These are phyloP conservation scores for Cephus pygmeus DNA, from an alignment of 2,888 invertebrate genomes.

Conservation along the genomic window DNA sequence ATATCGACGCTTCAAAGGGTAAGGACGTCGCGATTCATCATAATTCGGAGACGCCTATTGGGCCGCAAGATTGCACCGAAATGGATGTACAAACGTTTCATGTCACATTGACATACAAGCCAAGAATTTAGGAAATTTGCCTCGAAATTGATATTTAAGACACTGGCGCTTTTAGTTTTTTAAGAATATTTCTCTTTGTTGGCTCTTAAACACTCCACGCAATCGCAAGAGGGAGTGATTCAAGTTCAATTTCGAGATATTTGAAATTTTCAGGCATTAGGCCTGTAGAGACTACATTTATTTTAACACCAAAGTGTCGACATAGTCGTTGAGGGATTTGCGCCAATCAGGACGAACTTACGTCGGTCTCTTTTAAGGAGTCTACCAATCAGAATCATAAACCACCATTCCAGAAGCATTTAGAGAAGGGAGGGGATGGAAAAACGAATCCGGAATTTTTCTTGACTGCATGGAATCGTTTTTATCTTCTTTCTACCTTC, in stretches of 20 bases:
- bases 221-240: not conserved
- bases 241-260: not conserved
- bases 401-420: not conserved
- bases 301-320: not conserved
- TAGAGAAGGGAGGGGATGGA: not conserved
- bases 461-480: not conserved
- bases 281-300: not conserved
- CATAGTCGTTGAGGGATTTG: not conserved
- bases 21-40: slow-evolving; percentile 36
- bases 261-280: not conserved
- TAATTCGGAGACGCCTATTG: slow-evolving; percentile 41
- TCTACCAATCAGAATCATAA: not conserved
- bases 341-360: not conserved
- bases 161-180: not conserved
- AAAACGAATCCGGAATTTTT: not conserved
- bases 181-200: not conserved
- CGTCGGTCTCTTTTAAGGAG: not conserved
- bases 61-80: slow-evolving; percentile 67
- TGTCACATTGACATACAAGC: slow-evolving; percentile 68
- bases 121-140: slow-evolving; percentile 62
- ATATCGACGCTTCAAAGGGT: slow-evolving; percentile 43
- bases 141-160: not conserved
- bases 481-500: not conserved
- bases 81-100: slow-evolving; percentile 68
- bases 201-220: not conserved